Evolutionary conservation across 2,113 vertebrate genomes (phyloP).

Genomic region (Hemibagrus wyckioides): DNA sequence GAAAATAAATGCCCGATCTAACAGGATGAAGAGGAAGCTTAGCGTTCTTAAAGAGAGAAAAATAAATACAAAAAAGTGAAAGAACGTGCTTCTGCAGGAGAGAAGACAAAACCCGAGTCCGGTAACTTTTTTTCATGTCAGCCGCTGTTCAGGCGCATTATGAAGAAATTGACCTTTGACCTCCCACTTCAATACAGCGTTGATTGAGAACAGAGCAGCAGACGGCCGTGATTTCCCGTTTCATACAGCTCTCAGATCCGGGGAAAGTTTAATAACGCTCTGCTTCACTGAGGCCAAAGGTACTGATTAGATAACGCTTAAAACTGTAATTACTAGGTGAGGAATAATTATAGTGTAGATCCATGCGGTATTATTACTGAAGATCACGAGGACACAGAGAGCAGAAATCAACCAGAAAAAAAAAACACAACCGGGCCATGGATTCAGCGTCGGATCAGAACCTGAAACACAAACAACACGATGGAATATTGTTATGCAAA

Average conservation of each 20-base stretch:
- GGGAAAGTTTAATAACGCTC: not conserved
- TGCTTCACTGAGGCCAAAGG: conserved; percentile 20
- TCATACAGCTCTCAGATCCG: not conserved
- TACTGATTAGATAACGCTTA: conserved; percentile 20
- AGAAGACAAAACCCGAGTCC: not conserved
- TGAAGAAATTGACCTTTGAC: conserved; percentile 13
- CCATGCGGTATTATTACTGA: not conserved
- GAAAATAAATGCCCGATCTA: not conserved
- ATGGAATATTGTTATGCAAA: not conserved
- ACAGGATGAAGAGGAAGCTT: not conserved
- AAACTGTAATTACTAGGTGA: conserved; percentile 36
- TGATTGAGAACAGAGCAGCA: conserved; percentile 13
- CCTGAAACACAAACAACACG: not conserved
- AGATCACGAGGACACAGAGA: not conserved
- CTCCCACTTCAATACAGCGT: not conserved
- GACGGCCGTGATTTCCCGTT: conserved; percentile 9
- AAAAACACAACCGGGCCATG: not conserved
- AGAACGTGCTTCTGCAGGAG: not conserved
- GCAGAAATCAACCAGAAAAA: conserved; percentile 1
- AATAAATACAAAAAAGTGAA: not conserved
- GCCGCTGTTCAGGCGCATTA: not conserved
- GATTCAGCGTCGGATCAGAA: not conserved
- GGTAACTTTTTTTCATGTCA: conserved; percentile 4
- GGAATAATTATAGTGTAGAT: conserved; percentile 9
- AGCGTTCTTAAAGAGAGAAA: not conserved